A percentile compares a stretch with the other conserved stretches of the same genome.
phyloP scores from a whole-genome alignment of 2,797 vertebrate species.

The Sorex maritimensis region DNA sequence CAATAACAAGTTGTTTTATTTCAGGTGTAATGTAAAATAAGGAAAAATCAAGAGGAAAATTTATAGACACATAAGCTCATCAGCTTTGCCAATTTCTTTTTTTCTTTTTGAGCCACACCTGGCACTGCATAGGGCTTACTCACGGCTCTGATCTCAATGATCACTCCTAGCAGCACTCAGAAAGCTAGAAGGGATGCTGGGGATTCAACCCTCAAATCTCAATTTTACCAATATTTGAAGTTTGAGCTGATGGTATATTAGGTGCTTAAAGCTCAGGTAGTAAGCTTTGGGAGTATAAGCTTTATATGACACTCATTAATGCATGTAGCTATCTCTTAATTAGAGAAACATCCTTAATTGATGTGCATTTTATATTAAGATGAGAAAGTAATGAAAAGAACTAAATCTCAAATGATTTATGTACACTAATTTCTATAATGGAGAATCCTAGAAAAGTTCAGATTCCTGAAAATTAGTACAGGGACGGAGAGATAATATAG shows the following conservation, averaged over 20 bases:
- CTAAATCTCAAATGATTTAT: neutral
- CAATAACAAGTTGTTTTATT: neutral
- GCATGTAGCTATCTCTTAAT: neutral
- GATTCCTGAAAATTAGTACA: neutral
- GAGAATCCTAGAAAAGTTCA: neutral
- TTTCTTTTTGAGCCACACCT: too few species aligned
- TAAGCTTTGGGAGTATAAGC: neutral
- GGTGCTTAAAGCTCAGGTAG: neutral
- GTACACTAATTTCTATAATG: neutral
- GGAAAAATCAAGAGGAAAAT: neutral
- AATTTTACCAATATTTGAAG: neutral
- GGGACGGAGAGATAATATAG: too few species aligned
- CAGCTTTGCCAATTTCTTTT: too few species aligned
- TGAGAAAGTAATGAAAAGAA: slow-evolving; percentile 51
- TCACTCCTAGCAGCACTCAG: too few species aligned
- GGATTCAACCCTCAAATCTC: too few species aligned
- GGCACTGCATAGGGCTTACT: too few species aligned
- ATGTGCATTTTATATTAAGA: neutral
- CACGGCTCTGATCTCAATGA: too few species aligned
- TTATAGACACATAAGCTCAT: neutral
- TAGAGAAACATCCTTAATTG: too few species aligned
- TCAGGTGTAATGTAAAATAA: neutral
- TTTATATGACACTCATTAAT: neutral
- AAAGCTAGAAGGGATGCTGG: too few species aligned
- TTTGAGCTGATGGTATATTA: neutral